Base-by-base conservation (phyloP, 2,888 invertebrate species). In the Empis livida region DNA sequence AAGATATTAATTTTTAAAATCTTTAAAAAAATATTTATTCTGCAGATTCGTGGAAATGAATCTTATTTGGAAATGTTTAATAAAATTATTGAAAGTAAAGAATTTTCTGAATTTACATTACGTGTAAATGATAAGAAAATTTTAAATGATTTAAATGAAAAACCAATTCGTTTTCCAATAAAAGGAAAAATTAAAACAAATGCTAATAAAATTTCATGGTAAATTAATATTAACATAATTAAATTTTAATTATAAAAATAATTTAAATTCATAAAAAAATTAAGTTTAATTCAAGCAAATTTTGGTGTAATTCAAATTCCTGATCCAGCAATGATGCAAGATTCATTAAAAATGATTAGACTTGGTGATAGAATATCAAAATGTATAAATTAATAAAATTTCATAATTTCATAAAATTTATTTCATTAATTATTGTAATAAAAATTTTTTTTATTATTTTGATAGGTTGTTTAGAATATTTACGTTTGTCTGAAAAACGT, bases 141-240 rank as follows among this genome's bases (percentile, higher is more conserved):
- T 23, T 70, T 88, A 37, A 88, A 88, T 61, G 62, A 74, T 1
- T 67, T 88, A 5, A 57, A 56, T 38, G 85, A 86, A 61, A 77
- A 77, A 57, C 78, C 76, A 58, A 79, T 84, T 49, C 71, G 85
- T 10, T 85, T 76, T 65, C 81, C 83, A 2, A 72, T 86, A 63
- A 73, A 74, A 52, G 85, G 84, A 41, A 80, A 76, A 64, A 81
- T 88, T 41, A 80, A 73, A 59, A 80, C 78, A 2, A 68, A 74
- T 45, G 78, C 80, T 56, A 82, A 84, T 80, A 88, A 88, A 68
- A 73, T 84, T n/a, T 83, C 79, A 60, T 82, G 82, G 82, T 82
- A 72, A 71, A 63, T 55, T 16, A 38, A 41, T 44, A 17, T 31
- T 13, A n/a, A n/a, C n/a, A n/a, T n/a, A 17, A 39, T 44, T 27